phyloP scores from a whole-genome alignment of 2,888 invertebrate genomes.

The Tenthredo distinguenda region DNA sequence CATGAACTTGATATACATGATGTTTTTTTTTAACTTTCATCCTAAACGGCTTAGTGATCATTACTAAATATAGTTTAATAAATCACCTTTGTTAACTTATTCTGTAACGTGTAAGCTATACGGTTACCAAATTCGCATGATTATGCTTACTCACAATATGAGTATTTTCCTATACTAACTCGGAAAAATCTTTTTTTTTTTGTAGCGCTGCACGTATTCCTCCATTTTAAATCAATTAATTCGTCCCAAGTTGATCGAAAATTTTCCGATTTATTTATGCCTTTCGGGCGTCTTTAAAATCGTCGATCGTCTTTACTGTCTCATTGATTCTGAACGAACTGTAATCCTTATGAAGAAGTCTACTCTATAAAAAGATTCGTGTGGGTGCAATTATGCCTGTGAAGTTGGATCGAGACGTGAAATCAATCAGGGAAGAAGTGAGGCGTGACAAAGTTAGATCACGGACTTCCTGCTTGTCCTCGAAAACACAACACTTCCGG shows the following conservation, averaged over 20 bases:
- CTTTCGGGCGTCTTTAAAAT: not conserved
- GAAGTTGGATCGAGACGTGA: not conserved
- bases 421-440: not conserved
- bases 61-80: too few species aligned
- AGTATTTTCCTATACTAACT: not conserved
- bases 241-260: not conserved
- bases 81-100: too few species aligned
- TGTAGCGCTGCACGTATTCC: not conserved
- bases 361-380: not conserved
- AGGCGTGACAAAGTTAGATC: slow-evolving; percentile 6
- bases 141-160: not conserved
- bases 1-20: too few species aligned
- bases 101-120: too few species aligned
- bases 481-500: slow-evolving; percentile 20
- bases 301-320: not conserved
- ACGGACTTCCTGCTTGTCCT: slow-evolving; percentile 29
- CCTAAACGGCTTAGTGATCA: too few species aligned
- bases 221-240: not conserved
- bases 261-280: not conserved
- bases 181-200: not conserved
- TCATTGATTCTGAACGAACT: not conserved
- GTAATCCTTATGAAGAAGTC: not conserved
- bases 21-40: too few species aligned
- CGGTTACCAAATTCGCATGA: too few species aligned
- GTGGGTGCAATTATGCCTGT: not conserved